Evolutionary conservation across 2,797 vertebrate species (phyloP), one percentile per base, ranked within the genome.

Genomic region (Xiphorhynchus erythropygius): DNA sequence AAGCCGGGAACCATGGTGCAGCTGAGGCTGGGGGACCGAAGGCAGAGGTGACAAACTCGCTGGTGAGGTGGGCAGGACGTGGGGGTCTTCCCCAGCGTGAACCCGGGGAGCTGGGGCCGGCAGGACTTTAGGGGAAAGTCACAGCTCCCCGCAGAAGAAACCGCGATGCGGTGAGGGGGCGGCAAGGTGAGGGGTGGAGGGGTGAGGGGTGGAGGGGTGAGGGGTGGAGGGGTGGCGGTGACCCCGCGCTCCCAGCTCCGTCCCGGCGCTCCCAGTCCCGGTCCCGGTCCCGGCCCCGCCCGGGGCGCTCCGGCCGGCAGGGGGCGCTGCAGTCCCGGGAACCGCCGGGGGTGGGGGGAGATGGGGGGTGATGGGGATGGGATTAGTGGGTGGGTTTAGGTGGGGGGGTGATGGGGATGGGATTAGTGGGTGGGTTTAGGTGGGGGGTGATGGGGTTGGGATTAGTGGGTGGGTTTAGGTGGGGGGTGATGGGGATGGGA

Each of bases 151-250:
- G 41, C 0, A 11, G 67, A 49, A 41, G 41, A 33, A 42, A 64
- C 60, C 2, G 5, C 10, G 62, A 7, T 8, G 32, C 0, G 6
- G 16, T 41, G 68, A 35, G 0, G 5, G 13, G 13, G 2, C 18
- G 47, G 24, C 23, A 33, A 19, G 24, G 22, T 53, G 42, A 24
- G 44, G 23, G 44, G 24, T 10, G 56, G 23, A 18, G 35, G 35
- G 35, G 35, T 37, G 35, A 37, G 37, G 37, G 37, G 37, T 37
- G 37, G 37, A 37, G 1, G 16, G 33, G 35, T 42, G 28, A n/a
- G n/a, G 37, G 37, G 37, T 37, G 37, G 37, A 37, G 1, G 16
- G 33, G 35, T 42, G 28, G 9, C 10, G 1, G 14, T 42, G 33
- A 35, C 18, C 16, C 37, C 13, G 2, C 11, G 5, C 62, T 33